Percentiles rank a stretch among this genome's conserved stretches.
phyloP scores from a whole-genome alignment of 2,113 vertebrate genomes.

The Forbesichthys papilliferus region DNA sequence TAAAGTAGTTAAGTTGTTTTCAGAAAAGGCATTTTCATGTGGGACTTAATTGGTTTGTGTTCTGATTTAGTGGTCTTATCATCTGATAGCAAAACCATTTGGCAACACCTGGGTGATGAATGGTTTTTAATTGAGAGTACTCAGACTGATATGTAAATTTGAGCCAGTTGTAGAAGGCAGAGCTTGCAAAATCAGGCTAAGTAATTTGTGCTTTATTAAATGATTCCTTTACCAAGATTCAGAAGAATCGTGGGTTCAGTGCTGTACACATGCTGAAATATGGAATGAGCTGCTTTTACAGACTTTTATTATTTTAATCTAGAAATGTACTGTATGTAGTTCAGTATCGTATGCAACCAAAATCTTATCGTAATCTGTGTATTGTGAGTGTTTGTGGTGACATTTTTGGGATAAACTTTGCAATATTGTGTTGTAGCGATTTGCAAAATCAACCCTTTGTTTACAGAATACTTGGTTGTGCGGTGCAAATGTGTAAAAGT shows the following conservation, averaged over 20 bases:
- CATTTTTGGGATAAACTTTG: slow-evolving; percentile 13
- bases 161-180: too few species aligned
- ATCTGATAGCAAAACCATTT: too few species aligned
- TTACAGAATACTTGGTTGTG: slow-evolving; percentile 49
- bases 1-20: too few species aligned
- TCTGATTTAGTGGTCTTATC: too few species aligned
- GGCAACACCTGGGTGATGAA: too few species aligned
- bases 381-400: slow-evolving; percentile 17
- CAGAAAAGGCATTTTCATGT: too few species aligned
- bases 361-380: slow-evolving; percentile 7
- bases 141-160: too few species aligned
- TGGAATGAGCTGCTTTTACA: slow-evolving; percentile 43
- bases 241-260: slow-evolving; percentile 35
- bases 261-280: slow-evolving; percentile 42
- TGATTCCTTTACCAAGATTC: slow-evolving; percentile 8
- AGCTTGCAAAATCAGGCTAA: too few species aligned
- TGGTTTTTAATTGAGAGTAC: too few species aligned
- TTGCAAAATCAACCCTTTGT: slow-evolving; percentile 45
- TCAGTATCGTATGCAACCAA: slow-evolving; percentile 29
- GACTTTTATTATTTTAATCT: slow-evolving; percentile 1
- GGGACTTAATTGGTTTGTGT: too few species aligned
- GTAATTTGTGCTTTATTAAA: slow-evolving; percentile 5
- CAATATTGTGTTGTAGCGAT: slow-evolving; percentile 30
- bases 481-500: slow-evolving; percentile 22
- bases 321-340: slow-evolving; percentile 22